Evolutionary conservation across 1,140 invertebrate species (phyloP), one percentile per base, ranked within the genome.

Genomic region (Varroa destructor): DNA sequence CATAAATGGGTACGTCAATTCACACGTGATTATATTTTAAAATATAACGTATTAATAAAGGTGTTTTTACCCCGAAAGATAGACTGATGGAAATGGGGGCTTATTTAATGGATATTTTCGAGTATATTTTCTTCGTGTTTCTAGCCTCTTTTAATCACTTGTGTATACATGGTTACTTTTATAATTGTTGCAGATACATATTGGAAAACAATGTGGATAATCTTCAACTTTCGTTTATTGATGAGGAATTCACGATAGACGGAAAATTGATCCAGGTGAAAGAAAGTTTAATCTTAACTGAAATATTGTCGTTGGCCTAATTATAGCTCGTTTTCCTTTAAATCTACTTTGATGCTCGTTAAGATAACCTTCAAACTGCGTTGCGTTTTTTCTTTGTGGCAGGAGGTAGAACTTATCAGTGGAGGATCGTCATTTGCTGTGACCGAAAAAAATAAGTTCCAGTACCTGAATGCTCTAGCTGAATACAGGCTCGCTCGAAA

Each of bases 401-500:
- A 84, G 82, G 79, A 81, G 40, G 83, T 88, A 42, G 89, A 91
- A 74, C 81, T 91, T 14, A 83, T 90, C 71, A 87, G 87, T 1
- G 86, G 86, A 76, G 89, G 90, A 42, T 80, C 84, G 25, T 85
- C 84, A 74, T 79, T 84, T 55, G 81, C 83, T 75, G 90, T 93
- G 42, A 85, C 84, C 43, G 88, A 91, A 79, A 82, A 82, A 10
- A 89, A 86, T 72, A 92, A 91, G 80, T 81, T 87, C 72, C 85
- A 87, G 77, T 95, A 95, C 79, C 80, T 95, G 76, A 90, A 95
- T 81, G 87, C 88, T 57, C 81, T 95, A 74, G 91, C 91, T 43
- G 90, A 93, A 80, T 91, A 93, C 81, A 82, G 89, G 74, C 84
- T 95, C 64, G 88, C 88, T 1, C 61, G 61, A 8, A 67, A 67